Evolutionary conservation across 2,797 vertebrate species (phyloP), one percentile per base, ranked within the genome.

Genomic region (Ctenopoma kingsleyae): DNA sequence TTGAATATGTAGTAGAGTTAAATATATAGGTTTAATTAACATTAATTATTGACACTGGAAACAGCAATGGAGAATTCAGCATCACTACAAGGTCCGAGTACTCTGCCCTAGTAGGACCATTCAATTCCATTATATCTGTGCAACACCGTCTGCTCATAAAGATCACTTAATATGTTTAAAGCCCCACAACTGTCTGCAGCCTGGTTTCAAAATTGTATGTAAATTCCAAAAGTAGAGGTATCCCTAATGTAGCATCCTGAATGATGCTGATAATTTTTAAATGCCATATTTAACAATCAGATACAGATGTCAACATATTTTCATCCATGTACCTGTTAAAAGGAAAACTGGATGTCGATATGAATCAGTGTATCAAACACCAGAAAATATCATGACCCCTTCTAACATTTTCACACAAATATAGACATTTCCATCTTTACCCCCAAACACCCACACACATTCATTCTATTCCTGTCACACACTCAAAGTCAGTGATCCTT

Each of bases 401-500:
- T 20, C 13, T 15, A 22, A n/a, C n/a, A 36, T 22, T 55, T 12
- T 30, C 9, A 61, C 27, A 62, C 20, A 66, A 38, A 63, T 6
- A 55, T 3, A 71, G 44, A 59, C 59, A 40, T 41, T 67, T 71
- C 67, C 52, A 73, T 71, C 58, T 70, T 62, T 38, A 8, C 67
- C 10, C 40, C 40, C 1, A 17, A 7, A 13, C 38, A 44, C 12
- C 19, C 49, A 48, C 23, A 47, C 51, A 44, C 22, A 3, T 32
- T 27, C 0, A 5, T n/a, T 47, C 12, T 46, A 20, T 52, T 76
- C 61, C 47, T 36, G 36, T 60, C 57, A 53, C 63, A 65, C 57
- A 67, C 20, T 38, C 67, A 11, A 56, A 89, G 81, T 81, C 88
- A 84, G 80, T 84, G 86, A 88, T 85, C 82, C 82, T 87, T 84